Percentiles rank a stretch among this genome's conserved stretches.
phyloP scores from a whole-genome alignment of 1,140 invertebrate species.

The Choristoneura fumiferana region DNA sequence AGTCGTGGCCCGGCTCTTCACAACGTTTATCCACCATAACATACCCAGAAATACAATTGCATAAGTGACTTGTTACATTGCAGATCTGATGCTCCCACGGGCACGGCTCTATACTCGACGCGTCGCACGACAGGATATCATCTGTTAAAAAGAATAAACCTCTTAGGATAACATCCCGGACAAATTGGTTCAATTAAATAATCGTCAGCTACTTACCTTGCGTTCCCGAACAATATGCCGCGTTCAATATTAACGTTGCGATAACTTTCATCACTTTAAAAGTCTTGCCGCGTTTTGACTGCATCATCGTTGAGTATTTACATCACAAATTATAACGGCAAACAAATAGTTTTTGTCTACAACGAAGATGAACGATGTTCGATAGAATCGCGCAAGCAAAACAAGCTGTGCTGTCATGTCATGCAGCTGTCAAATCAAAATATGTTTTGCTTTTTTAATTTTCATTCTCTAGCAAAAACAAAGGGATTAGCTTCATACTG shows the following conservation, averaged over 20 bases:
- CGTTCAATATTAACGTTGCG: slow-evolving; percentile 48
- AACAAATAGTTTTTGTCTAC: slow-evolving; percentile 41
- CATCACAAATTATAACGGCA: slow-evolving; percentile 53
- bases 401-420: slow-evolving; percentile 49
- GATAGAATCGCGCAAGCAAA: slow-evolving; percentile 41
- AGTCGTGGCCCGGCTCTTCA: slow-evolving; percentile 29
- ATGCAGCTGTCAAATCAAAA: slow-evolving; percentile 33
- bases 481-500: no score
- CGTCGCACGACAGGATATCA: slow-evolving; percentile 69
- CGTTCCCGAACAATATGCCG: slow-evolving; percentile 50
- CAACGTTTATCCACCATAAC: slow-evolving; percentile 45
- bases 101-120: slow-evolving; percentile 40
- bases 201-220: slow-evolving; percentile 65
- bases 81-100: slow-evolving; percentile 52
- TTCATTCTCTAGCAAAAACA: no score
- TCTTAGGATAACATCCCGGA: slow-evolving; percentile 51
- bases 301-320: slow-evolving; percentile 32
- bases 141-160: slow-evolving; percentile 72
- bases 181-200: slow-evolving; percentile 77
- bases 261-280: slow-evolving; percentile 48
- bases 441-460: slow-evolving; percentile 19
- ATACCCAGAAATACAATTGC: slow-evolving; percentile 54
- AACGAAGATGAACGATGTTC: slow-evolving; percentile 36
- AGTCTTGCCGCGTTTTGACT: slow-evolving; percentile 42
- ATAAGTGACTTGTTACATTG: slow-evolving; percentile 38